These are phyloP conservation scores for Clinocottus analis DNA, from an alignment of 2,113 vertebrate species.

Conservation along the genomic window DNA sequence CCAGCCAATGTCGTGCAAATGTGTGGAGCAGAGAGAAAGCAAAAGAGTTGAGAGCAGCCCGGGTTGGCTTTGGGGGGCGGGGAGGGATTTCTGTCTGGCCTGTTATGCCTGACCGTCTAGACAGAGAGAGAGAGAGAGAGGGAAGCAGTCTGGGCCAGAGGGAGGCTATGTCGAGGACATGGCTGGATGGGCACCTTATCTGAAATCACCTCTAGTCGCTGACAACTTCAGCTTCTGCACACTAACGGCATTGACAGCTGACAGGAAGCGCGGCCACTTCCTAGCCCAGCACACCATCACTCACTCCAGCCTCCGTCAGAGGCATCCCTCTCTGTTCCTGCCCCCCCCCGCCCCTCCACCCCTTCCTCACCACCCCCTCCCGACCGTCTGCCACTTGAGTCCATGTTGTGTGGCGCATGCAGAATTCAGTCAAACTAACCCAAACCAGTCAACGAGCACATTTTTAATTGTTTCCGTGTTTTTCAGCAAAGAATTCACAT, in stretches of 20 bases:
- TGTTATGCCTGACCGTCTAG: slow-evolving; percentile 65
- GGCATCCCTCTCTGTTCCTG: slow-evolving; percentile 47
- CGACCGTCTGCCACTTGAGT: slow-evolving; percentile 34
- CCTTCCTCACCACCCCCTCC: too few relatives aligned
- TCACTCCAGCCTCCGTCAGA: slow-evolving; percentile 37
- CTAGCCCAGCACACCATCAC: slow-evolving; percentile 54
- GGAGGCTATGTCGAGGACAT: slow-evolving; percentile 69
- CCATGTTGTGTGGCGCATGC: slow-evolving; percentile 30
- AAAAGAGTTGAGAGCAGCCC: slow-evolving; percentile 43
- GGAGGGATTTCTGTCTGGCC: slow-evolving; percentile 69
- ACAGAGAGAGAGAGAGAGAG: slow-evolving; percentile 50
- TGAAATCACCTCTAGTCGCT: slow-evolving; percentile 67
- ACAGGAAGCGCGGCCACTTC: slow-evolving; percentile 69
- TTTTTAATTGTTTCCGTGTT: slow-evolving; percentile 30
- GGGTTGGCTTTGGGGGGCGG: slow-evolving; percentile 50
- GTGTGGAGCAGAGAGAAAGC: slow-evolving; percentile 50
- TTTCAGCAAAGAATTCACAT: slow-evolving; percentile 19
- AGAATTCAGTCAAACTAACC: slow-evolving; percentile 11
- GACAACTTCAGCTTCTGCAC: slow-evolving; percentile 61
- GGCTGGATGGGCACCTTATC: slow-evolving; percentile 74
- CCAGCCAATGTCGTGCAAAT: slow-evolving; percentile 48
- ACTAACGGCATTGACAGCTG: slow-evolving; percentile 75
- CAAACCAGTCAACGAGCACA: slow-evolving; percentile 24
- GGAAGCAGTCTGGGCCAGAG: slow-evolving; percentile 66
- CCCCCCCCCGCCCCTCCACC: too few relatives aligned